These are phyloP conservation scores for Echeneis naucrates DNA, from an alignment of 2,797 vertebrate species.

Conservation along the genomic window DNA sequence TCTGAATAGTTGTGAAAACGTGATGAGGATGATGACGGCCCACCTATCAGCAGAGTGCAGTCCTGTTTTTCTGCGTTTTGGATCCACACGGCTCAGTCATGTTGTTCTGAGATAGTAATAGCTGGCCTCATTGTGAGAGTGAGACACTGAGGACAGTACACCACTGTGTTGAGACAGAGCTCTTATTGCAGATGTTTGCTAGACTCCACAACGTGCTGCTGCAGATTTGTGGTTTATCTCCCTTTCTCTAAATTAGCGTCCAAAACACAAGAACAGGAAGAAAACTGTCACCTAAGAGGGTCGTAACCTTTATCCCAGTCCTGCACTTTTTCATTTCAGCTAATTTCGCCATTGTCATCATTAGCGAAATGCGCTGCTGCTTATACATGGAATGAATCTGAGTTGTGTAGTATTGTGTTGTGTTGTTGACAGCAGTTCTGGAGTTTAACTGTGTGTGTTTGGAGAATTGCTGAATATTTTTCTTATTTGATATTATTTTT, in stretches of 20 bases:
- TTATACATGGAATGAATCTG: conserved; percentile 51
- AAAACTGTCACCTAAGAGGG: conserved; percentile 29
- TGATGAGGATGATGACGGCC: conserved; percentile 23
- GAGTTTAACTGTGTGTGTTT: background rate
- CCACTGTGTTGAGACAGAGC: conserved; percentile 67
- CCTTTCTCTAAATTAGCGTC: conserved; percentile 18
- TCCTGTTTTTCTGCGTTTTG: conserved; percentile 45
- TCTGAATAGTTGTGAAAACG: conserved; percentile 33
- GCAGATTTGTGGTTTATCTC: conserved; percentile 19
- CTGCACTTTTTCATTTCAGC: conserved; percentile 67
- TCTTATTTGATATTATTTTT: conserved; percentile 22
- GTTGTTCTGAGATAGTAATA: conserved; percentile 36
- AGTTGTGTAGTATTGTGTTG: conserved; percentile 51
- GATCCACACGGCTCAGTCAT: conserved; percentile 33
- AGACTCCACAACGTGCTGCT: conserved; percentile 49
- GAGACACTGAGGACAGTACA: conserved; percentile 63
- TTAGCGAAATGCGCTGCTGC: conserved; percentile 75
- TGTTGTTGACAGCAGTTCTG: conserved; percentile 29
- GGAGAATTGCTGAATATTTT: conserved; percentile 24
- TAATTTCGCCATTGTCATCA: conserved; percentile 70
- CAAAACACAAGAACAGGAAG: conserved; percentile 20
- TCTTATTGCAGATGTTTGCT: conserved; percentile 55
- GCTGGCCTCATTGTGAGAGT: conserved; percentile 63
- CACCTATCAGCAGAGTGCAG: conserved; percentile 33
- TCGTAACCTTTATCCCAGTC: conserved; percentile 72